Percentiles rank a stretch among this genome's conserved stretches.
These are phyloP conservation scores for Brachypteracias leptosomus DNA, from an alignment of 2,113 vertebrate species.

Conservation along the genomic window DNA sequence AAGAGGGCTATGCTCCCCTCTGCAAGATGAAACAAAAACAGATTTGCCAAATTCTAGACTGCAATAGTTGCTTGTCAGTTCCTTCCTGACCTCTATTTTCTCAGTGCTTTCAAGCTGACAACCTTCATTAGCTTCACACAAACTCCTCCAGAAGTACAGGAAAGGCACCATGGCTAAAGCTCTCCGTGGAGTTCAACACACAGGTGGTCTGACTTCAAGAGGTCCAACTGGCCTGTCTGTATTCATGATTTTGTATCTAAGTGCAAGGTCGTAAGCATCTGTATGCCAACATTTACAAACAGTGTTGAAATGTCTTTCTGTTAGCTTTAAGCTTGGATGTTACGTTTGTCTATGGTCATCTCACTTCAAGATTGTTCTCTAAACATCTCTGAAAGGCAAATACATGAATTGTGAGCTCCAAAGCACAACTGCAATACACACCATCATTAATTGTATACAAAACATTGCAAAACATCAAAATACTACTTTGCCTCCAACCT, in stretches of 20 bases:
- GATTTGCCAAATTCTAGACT: not conserved
- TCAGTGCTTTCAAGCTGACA: not conserved
- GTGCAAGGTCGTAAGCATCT: not conserved
- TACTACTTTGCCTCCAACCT: not conserved
- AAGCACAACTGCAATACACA: not conserved
- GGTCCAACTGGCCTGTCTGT: not conserved
- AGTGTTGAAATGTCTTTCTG: conserved; percentile 3
- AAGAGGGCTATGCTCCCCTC: not conserved
- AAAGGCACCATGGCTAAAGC: not conserved
- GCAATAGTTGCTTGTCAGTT: not conserved
- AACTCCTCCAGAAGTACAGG: not conserved
- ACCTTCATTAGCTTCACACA: not conserved
- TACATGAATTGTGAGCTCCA: not conserved
- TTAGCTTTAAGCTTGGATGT: not conserved
- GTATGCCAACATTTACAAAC: not conserved
- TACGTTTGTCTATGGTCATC: not conserved
- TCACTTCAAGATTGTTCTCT: not conserved
- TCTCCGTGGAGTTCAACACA: not conserved
- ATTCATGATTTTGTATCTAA: not conserved
- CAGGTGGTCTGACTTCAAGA: not conserved
- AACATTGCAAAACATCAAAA: not conserved
- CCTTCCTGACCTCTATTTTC: not conserved
- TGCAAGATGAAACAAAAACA: not conserved
- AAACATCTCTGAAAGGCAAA: not conserved
- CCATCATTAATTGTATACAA: not conserved